Evolutionary conservation across 2,113 vertebrate genomes (phyloP).

Genomic region (Cyrtonyx montezumae): DNA sequence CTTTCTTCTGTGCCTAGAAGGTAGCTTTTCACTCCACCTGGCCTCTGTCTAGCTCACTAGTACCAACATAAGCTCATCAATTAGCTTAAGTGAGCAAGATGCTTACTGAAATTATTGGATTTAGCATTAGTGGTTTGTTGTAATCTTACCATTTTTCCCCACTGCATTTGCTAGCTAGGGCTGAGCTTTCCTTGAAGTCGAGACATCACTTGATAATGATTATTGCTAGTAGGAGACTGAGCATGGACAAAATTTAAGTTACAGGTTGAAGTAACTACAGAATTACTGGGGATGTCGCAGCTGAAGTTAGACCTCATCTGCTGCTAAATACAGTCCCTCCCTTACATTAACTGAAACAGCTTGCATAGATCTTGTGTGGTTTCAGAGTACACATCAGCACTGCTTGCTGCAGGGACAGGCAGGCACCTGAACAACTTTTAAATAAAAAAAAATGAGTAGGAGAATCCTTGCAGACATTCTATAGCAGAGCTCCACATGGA

Average conservation of each 20-base stretch:
- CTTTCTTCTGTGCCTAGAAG: background rate
- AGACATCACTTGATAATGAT: background rate
- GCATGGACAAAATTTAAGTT: background rate
- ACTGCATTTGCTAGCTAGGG: background rate
- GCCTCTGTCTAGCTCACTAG: background rate
- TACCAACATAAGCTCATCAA: background rate
- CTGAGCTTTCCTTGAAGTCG: background rate
- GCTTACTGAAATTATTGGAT: background rate
- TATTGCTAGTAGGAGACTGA: background rate
- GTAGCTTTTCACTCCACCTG: background rate
- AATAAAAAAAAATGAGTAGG: background rate
- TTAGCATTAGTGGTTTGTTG: background rate
- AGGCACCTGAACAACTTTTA: background rate
- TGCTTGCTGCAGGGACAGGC: background rate
- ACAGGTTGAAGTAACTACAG: background rate
- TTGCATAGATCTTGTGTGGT: background rate
- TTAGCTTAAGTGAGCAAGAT: fast-evolving
- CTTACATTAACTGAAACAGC: background rate
- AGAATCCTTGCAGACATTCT: background rate
- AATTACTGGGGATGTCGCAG: background rate
- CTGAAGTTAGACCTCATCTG: background rate
- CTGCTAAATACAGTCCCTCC: background rate
- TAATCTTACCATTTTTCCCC: background rate
- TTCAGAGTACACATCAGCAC: background rate
- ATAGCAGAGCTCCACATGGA: background rate